Conservation (phyloP, 2,797 vertebrate genomes). For the Hippopotamyrus pictus region DNA sequence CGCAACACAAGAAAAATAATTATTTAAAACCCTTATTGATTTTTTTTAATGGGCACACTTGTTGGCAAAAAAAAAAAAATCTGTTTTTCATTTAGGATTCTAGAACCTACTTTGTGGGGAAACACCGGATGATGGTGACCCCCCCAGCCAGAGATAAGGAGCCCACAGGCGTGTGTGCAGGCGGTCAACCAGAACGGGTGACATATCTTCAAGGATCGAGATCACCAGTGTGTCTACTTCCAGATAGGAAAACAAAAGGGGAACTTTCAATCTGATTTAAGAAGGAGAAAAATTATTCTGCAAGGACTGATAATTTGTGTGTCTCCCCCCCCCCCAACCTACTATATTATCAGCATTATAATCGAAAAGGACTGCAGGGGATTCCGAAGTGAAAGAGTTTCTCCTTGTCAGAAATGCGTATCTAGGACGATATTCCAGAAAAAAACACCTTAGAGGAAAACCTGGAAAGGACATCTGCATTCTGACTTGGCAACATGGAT, state of each 20-base stretch:
- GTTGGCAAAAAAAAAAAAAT: neutral
- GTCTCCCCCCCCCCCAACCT: neutral
- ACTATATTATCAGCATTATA: neutral
- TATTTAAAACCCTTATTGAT: neutral
- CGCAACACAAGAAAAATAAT: neutral
- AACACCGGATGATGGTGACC: neutral
- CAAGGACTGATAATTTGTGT: neutral
- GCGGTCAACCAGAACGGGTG: neutral
- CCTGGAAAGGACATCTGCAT: neutral
- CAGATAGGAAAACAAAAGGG: neutral
- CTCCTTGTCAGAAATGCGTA: conserved; percentile 20
- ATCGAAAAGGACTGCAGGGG: neutral
- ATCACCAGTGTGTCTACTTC: neutral
- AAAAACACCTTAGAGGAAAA: conserved; percentile 41
- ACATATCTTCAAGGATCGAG: neutral
- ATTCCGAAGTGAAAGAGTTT: neutral
- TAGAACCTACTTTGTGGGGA: neutral
- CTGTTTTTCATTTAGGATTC: neutral
- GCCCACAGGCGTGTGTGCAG: neutral
- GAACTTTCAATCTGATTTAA: neutral
- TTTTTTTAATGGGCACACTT: neutral
- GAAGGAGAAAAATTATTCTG: neutral
- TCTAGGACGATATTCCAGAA: conserved; percentile 35
- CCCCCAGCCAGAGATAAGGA: neutral
- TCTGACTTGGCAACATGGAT: conserved; percentile 2